A percentile compares a stretch with the other conserved stretches of the same genome.
Evolutionary conservation across 2,797 vertebrate species (phyloP).

Genomic region (Danio kyathit): DNA sequence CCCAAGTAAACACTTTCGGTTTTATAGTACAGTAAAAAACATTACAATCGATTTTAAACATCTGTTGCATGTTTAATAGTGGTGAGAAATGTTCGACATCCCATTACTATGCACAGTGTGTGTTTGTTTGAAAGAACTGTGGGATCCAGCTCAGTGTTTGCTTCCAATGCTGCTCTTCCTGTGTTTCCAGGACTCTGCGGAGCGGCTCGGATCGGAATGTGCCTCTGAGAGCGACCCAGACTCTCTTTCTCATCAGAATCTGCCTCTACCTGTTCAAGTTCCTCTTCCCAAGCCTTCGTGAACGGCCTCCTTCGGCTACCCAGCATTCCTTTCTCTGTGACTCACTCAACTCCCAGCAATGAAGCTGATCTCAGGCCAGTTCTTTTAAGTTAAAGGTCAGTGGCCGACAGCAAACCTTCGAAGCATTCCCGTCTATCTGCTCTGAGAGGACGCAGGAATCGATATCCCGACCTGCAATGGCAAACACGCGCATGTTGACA

Average conservation of each 20-base stretch:
- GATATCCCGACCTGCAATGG: constrained; percentile 50
- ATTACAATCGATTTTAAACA: neutral
- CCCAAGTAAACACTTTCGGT: neutral
- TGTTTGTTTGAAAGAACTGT: constrained; percentile 52
- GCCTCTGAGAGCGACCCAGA: constrained; percentile 53
- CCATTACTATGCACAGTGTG: constrained; percentile 43
- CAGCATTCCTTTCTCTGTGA: constrained; percentile 60
- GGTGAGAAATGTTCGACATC: neutral
- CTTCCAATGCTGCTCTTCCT: constrained; percentile 46
- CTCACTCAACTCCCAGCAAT: constrained; percentile 53
- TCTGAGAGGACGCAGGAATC: constrained; percentile 28
- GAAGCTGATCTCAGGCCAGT: constrained; percentile 37
- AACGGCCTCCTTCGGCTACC: constrained; percentile 34
- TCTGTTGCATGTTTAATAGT: neutral
- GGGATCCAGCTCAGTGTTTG: constrained; percentile 49
- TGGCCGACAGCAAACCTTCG: constrained; percentile 11
- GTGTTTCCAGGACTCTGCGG: constrained; percentile 53
- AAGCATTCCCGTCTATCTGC: constrained; percentile 42
- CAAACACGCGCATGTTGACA: constrained; percentile 60
- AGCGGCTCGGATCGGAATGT: constrained; percentile 53
- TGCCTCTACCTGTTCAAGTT: constrained; percentile 57
- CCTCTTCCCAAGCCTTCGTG: constrained; percentile 42
- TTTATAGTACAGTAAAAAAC: neutral
- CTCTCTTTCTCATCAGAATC: constrained; percentile 39
- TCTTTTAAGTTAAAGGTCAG: constrained; percentile 48